These are phyloP conservation scores for Plagodis dolabraria DNA, from an alignment of 2,888 invertebrate species.

Conservation along the genomic window DNA sequence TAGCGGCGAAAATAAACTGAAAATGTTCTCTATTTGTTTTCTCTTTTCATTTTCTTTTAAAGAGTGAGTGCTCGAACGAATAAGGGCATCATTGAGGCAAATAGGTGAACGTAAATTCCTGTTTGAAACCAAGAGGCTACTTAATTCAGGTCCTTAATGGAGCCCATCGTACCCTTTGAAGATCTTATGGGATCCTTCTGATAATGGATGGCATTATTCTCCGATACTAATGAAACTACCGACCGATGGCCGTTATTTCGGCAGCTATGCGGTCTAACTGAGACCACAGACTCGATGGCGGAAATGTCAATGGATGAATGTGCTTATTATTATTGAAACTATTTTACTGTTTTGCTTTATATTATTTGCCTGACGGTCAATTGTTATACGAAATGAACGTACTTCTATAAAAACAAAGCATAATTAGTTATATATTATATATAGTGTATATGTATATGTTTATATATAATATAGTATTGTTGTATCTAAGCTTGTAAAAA, in stretches of 20 bases:
- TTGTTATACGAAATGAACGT: too few species aligned
- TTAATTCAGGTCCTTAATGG: slow-evolving; percentile 32
- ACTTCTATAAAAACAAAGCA: too few species aligned
- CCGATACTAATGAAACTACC: slow-evolving; percentile 25
- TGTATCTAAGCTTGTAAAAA: too few species aligned
- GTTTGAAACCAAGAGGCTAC: slow-evolving; percentile 28
- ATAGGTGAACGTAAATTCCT: slow-evolving; percentile 27
- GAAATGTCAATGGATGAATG: too few species aligned
- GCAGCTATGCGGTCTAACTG: background rate
- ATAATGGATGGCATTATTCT: slow-evolving; percentile 30
- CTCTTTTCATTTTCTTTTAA: slow-evolving; percentile 12
- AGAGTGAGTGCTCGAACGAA: slow-evolving; percentile 7
- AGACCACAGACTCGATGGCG: background rate
- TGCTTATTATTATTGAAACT: too few species aligned
- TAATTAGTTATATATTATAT: too few species aligned
- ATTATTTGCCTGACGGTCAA: too few species aligned
- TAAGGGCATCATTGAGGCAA: slow-evolving; percentile 16
- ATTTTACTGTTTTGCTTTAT: too few species aligned
- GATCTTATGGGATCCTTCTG: slow-evolving; percentile 30
- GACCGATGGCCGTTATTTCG: slow-evolving; percentile 16
- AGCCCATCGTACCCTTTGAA: slow-evolving; percentile 30
- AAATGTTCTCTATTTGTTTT: slow-evolving; percentile 16
- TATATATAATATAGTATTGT: too few species aligned
- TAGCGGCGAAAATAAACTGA: slow-evolving; percentile 10
- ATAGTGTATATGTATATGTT: too few species aligned